Percentiles rank a stretch among this genome's conserved stretches.
These are phyloP conservation scores for Falco peregrinus DNA, from an alignment of 2,797 vertebrate species.

Conservation along the genomic window DNA sequence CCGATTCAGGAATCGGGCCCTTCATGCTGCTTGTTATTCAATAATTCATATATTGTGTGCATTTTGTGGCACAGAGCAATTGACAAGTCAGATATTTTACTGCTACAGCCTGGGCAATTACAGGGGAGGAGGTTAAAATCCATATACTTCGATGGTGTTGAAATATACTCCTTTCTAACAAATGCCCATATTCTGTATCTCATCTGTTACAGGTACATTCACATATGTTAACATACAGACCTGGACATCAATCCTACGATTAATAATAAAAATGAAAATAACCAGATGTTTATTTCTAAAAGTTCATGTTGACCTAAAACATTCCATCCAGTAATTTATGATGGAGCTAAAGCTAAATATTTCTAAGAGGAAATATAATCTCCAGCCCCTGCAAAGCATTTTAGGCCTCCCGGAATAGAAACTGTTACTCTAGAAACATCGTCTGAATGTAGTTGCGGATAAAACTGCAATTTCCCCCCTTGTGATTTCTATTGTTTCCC, in stretches of 20 bases:
- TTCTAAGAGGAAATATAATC: slow-evolving; percentile 66
- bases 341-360: slow-evolving; percentile 52
- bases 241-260: slow-evolving; percentile 39
- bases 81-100: slow-evolving; percentile 36
- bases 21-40: background rate
- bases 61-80: background rate
- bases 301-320: slow-evolving; percentile 68
- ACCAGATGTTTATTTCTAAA: slow-evolving; percentile 64
- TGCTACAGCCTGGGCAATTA: slow-evolving; percentile 21
- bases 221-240: slow-evolving; percentile 14
- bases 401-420: slow-evolving; percentile 63
- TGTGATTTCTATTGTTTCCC: slow-evolving; percentile 40
- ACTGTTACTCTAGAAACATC: slow-evolving; percentile 36
- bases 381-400: slow-evolving; percentile 40
- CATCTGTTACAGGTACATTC: slow-evolving; percentile 34
- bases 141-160: slow-evolving; percentile 21
- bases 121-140: slow-evolving; percentile 15
- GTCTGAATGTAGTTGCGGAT: background rate
- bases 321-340: slow-evolving; percentile 69
- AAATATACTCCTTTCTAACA: slow-evolving; percentile 45
- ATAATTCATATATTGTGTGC: background rate
- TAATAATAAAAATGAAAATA: slow-evolving; percentile 66
- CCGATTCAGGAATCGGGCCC: background rate
- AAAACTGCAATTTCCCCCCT: slow-evolving; percentile 24
- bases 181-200: slow-evolving; percentile 51